Conservation (phyloP, 2,888 invertebrate species). For the Dugesia japonica region DNA sequence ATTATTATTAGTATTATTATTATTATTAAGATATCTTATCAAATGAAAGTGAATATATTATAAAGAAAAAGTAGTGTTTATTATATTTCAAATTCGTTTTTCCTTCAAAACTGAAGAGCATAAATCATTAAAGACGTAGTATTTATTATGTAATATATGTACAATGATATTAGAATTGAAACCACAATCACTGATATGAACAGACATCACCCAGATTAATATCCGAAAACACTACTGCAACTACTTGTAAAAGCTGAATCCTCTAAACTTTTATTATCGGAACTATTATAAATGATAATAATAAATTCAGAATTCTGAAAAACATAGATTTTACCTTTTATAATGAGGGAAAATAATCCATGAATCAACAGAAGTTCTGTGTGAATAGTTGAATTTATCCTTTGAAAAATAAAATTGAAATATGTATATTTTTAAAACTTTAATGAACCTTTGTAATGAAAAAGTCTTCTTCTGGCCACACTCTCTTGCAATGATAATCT, state of each 20-base stretch:
- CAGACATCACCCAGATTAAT: background rate
- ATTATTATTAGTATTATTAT: no score
- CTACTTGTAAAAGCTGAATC: conserved; percentile 1
- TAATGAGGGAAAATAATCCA: background rate
- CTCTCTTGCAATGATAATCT: background rate
- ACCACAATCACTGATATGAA: background rate
- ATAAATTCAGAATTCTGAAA: background rate
- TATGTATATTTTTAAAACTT: background rate
- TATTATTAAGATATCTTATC: no score
- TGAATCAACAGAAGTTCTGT: background rate
- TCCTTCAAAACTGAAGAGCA: no score
- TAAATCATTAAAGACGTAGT: no score
- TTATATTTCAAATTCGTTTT: no score
- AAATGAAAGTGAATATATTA: no score
- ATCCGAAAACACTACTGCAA: conserved; percentile 7
- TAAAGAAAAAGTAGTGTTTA: no score
- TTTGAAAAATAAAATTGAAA: background rate
- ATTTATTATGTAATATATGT: background rate
- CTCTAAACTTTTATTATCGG: background rate
- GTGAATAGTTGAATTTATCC: background rate
- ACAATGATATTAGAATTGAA: background rate
- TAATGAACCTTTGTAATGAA: background rate
- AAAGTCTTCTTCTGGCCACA: conserved; percentile 12
- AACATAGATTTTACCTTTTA: background rate
- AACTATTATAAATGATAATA: background rate